Conservation (phyloP, 2,888 invertebrate species). For the Lasioglossum lativentre region DNA sequence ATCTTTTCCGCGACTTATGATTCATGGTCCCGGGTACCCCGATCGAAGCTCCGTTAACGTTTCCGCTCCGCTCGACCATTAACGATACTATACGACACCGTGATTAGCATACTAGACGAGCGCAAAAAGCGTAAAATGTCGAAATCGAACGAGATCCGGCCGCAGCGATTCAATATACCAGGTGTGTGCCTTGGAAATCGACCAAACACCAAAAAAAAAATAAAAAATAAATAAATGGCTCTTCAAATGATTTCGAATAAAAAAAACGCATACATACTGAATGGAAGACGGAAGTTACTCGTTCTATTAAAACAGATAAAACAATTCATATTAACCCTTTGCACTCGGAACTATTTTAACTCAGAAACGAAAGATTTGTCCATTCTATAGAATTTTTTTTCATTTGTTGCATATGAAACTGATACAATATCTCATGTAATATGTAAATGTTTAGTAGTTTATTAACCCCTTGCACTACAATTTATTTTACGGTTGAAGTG, state of each 20-base stretch:
- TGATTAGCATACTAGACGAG: slow-evolving; percentile 53
- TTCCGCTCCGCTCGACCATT: slow-evolving; percentile 48
- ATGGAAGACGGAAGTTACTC: too few relatives aligned
- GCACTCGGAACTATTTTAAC: too few relatives aligned
- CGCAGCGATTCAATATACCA: not conserved
- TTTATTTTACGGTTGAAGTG: too few relatives aligned
- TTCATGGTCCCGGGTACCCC: slow-evolving; percentile 39
- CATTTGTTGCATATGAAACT: too few relatives aligned
- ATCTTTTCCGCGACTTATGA: slow-evolving; percentile 51
- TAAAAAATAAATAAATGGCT: too few relatives aligned
- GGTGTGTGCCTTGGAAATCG: not conserved
- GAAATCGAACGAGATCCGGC: slow-evolving; percentile 16
- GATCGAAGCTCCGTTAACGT: slow-evolving; percentile 53
- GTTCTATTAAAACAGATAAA: too few relatives aligned
- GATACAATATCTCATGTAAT: too few relatives aligned
- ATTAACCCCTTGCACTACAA: too few relatives aligned
- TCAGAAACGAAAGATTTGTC: too few relatives aligned
- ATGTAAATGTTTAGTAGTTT: too few relatives aligned
- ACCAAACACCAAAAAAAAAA: not conserved
- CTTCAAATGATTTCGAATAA: not conserved
- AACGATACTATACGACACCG: slow-evolving; percentile 55
- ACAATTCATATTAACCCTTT: too few relatives aligned
- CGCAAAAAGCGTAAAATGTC: slow-evolving; percentile 44
- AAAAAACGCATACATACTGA: not conserved
- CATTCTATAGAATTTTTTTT: too few relatives aligned